These are phyloP conservation scores for Junco hyemalis DNA, from an alignment of 2,113 vertebrate genomes.

Conservation along the genomic window DNA sequence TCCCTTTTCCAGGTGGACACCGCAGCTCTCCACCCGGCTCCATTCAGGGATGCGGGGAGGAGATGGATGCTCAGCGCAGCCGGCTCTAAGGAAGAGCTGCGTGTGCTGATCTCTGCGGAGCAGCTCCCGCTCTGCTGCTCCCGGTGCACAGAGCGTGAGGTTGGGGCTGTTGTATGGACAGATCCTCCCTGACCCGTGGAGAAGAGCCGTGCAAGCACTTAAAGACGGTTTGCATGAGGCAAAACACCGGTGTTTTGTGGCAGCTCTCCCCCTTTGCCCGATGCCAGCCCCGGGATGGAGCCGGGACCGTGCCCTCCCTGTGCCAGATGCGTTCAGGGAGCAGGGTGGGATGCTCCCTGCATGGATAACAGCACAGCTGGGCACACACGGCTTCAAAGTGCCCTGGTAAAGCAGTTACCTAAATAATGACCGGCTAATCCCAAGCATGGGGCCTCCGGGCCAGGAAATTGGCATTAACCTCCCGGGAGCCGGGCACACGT, in stretches of 20 bases:
- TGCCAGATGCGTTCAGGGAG: background rate
- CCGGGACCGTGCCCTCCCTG: background rate
- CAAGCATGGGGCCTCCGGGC: background rate
- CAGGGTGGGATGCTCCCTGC: background rate
- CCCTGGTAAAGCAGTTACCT: background rate
- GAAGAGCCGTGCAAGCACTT: background rate
- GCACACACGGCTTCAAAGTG: background rate
- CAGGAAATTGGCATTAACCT: constrained; percentile 15
- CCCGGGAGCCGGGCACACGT: background rate
- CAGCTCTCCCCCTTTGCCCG: background rate
- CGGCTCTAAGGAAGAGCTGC: fast-evolving
- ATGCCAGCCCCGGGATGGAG: background rate
- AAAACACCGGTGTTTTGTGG: background rate
- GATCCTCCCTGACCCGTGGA: no score
- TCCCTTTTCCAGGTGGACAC: background rate
- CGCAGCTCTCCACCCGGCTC: background rate
- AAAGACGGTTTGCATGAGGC: background rate
- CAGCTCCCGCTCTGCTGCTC: background rate
- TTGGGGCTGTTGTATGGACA: fast-evolving
- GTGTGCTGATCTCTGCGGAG: fast-evolving
- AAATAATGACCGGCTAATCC: constrained; percentile 40
- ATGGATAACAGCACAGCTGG: background rate
- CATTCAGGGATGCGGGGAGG: background rate
- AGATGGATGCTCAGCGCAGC: fast-evolving
- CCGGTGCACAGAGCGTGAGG: fast-evolving